These are phyloP conservation scores for Acanthisitta chloris DNA, from an alignment of 2,113 vertebrate species.

Conservation along the genomic window DNA sequence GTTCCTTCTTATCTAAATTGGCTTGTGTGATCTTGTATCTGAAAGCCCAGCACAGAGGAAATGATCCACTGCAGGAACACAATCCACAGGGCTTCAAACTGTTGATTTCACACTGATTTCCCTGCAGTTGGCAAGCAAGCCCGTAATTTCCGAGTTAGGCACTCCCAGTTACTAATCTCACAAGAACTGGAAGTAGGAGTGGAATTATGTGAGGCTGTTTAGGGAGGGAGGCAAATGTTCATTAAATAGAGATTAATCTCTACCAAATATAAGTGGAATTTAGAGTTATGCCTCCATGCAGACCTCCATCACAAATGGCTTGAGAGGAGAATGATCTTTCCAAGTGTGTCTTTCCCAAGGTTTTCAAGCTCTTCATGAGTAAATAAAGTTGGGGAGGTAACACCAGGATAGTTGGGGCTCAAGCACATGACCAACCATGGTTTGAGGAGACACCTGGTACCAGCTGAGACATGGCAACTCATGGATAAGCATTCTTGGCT, in stretches of 20 bases:
- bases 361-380: neutral
- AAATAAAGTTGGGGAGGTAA: neutral
- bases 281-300: neutral
- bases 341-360: accelerated
- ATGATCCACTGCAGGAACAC: neutral
- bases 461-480: neutral
- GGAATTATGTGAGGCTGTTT: neutral
- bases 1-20: conserved; percentile 60
- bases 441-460: neutral
- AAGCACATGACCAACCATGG: neutral
- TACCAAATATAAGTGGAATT: neutral
- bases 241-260: neutral
- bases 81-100: neutral
- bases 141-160: neutral
- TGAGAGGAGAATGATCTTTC: neutral
- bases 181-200: neutral
- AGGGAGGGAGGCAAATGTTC: neutral
- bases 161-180: neutral
- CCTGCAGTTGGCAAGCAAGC: neutral
- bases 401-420: neutral
- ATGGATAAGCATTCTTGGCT: accelerated
- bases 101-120: conserved; percentile 27
- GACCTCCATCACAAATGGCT: neutral
- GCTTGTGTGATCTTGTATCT: conserved; percentile 27
- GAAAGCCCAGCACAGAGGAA: neutral